A percentile compares a stretch with the other conserved stretches of the same genome.
Conservation (phyloP, 2,888 invertebrate species). For the Camptogramma bilineatum region DNA sequence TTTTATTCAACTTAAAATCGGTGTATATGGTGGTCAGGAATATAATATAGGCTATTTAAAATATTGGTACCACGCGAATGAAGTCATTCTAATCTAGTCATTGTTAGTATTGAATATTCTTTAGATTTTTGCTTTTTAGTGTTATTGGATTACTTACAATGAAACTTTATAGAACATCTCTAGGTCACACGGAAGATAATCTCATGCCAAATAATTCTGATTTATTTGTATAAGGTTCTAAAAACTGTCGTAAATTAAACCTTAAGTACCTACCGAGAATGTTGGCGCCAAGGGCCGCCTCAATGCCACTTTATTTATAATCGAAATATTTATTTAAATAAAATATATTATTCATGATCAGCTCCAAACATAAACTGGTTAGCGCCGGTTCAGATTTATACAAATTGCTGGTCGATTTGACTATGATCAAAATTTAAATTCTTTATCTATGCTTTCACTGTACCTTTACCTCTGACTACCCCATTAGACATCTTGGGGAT, state of each 20-base stretch:
- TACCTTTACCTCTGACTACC: too few species aligned
- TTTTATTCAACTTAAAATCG: too few species aligned
- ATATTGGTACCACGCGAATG: too few species aligned
- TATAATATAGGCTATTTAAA: too few species aligned
- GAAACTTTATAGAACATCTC: not conserved
- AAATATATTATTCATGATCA: conserved; percentile 1
- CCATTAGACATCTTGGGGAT: too few species aligned
- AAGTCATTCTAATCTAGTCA: not conserved
- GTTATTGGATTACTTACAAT: not conserved
- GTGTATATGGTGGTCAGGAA: too few species aligned
- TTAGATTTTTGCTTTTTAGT: not conserved
- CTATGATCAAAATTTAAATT: not conserved
- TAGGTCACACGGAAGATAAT: conserved; percentile 22
- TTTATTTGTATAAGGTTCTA: conserved; percentile 20
- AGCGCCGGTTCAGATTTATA: not conserved
- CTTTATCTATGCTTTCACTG: too few species aligned
- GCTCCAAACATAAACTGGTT: not conserved
- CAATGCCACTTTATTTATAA: conserved; percentile 26
- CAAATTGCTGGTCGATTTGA: not conserved
- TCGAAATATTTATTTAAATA: conserved; percentile 20
- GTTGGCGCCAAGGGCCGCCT: conserved; percentile 27
- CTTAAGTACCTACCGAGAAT: conserved; percentile 16
- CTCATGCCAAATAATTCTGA: conserved; percentile 26
- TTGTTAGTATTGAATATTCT: not conserved
- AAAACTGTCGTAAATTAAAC: conserved; percentile 15